A percentile compares a stretch with the other conserved stretches of the same genome.
phyloP scores from a whole-genome alignment of 92 coral and sea anemone genomes.

The Pocillopora meandrina region DNA sequence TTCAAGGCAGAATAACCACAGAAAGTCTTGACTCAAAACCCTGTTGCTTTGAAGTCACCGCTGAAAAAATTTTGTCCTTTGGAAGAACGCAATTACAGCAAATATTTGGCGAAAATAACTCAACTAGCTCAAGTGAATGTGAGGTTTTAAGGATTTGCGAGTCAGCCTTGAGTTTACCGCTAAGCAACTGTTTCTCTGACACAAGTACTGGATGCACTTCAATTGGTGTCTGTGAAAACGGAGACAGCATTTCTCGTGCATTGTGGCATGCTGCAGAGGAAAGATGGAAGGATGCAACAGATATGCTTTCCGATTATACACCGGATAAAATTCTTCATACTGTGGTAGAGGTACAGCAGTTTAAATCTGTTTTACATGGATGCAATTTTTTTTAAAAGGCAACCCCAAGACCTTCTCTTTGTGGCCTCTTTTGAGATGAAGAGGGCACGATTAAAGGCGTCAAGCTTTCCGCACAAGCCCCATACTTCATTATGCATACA shows the following conservation, averaged over 20 bases:
- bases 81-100: slow-evolving; percentile 7
- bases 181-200: not conserved
- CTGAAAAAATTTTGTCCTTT: slow-evolving; percentile 11
- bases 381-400: too few species aligned
- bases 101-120: slow-evolving; percentile 22
- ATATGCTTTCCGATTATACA: slow-evolving; percentile 2
- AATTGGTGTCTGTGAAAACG: not conserved
- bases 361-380: too few species aligned
- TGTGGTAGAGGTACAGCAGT: slow-evolving; percentile 32
- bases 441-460: too few species aligned
- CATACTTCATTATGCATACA: too few species aligned
- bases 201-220: not conserved
- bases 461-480: too few species aligned
- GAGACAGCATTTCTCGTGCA: slow-evolving; percentile 2
- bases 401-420: too few species aligned
- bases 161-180: slow-evolving; percentile 11
- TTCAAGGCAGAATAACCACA: not conserved
- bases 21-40: not conserved
- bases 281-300: slow-evolving; percentile 22
- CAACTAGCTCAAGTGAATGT: slow-evolving; percentile 18
- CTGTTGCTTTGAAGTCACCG: not conserved
- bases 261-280: slow-evolving; percentile 36
- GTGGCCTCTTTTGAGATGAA: too few species aligned
- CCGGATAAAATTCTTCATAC: slow-evolving; percentile 21
- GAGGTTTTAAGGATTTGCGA: slow-evolving; percentile 1